These are phyloP conservation scores for Brachionus koreanus DNA, from an alignment of 1,140 invertebrate species.

Conservation along the genomic window DNA sequence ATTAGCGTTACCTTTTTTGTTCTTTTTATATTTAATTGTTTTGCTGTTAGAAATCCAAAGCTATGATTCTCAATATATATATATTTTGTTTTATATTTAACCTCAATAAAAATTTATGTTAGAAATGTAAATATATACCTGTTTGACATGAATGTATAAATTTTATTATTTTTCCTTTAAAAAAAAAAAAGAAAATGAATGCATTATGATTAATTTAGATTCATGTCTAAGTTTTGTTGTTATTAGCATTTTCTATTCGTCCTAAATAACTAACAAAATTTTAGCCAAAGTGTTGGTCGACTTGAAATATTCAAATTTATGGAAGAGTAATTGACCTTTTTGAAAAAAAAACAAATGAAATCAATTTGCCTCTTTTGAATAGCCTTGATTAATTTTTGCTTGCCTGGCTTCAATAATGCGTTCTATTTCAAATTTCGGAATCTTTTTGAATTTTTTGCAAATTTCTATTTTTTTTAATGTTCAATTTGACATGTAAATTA, in stretches of 20 bases:
- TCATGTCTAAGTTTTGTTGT: neutral
- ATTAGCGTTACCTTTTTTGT: neutral
- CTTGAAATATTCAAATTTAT: neutral
- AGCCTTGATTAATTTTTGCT: neutral
- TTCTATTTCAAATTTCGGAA: neutral
- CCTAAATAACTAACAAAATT: neutral
- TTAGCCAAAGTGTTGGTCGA: neutral
- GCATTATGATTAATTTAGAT: constrained; percentile 9
- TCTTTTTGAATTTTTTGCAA: neutral
- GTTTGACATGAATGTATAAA: neutral
- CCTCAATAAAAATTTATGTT: neutral
- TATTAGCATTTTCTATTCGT: constrained; percentile 2
- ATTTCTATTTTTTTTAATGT: neutral
- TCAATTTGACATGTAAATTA: neutral
- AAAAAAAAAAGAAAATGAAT: neutral
- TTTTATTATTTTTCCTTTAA: neutral
- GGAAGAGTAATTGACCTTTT: neutral
- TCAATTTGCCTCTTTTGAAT: neutral
- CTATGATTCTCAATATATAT: neutral
- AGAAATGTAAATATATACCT: constrained; percentile 4
- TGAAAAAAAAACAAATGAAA: neutral
- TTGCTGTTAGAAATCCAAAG: neutral
- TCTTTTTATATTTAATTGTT: neutral
- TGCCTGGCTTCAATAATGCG: neutral
- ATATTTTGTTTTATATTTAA: neutral